Conservation (phyloP, 2,888 invertebrate species). For the Horisme vitalbata region DNA sequence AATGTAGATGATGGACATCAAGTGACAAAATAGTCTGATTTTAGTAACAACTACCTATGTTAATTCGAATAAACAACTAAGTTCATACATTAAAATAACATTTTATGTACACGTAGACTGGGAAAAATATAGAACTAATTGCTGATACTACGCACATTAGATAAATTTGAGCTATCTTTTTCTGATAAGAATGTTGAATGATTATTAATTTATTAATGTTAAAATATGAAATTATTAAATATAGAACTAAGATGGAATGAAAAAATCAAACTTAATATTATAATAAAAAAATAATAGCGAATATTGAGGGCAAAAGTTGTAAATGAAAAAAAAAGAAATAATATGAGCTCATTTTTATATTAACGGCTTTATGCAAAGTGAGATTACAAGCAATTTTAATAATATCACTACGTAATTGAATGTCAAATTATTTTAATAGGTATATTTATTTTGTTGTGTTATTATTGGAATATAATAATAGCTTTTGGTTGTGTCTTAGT, state of each 20-base stretch:
- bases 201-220: slow-evolving; percentile 12
- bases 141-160: slow-evolving; percentile 68
- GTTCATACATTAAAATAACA: neutral
- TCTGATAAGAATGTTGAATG: slow-evolving; percentile 18
- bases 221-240: neutral
- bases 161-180: slow-evolving; percentile 10
- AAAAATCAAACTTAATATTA: slow-evolving; percentile 15
- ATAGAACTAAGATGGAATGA: neutral
- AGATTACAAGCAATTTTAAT: slow-evolving; percentile 49
- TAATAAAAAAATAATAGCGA: neutral
- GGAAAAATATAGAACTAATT: slow-evolving; percentile 48
- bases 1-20: slow-evolving; percentile 5
- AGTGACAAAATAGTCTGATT: slow-evolving; percentile 33
- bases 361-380: slow-evolving; percentile 20
- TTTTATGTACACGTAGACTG: slow-evolving; percentile 53
- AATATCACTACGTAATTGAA: slow-evolving; percentile 62
- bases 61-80: neutral
- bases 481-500: slow-evolving; percentile 58
- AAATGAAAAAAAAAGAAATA: slow-evolving; percentile 3
- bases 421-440: slow-evolving; percentile 71
- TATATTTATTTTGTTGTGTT: slow-evolving; percentile 32
- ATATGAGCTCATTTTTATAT: slow-evolving; percentile 24
- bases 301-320: slow-evolving; percentile 1
- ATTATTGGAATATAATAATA: slow-evolving; percentile 41
- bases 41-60: slow-evolving; percentile 6